Conservation (phyloP, 2,113 vertebrate species). For the Syngnathus floridae region DNA sequence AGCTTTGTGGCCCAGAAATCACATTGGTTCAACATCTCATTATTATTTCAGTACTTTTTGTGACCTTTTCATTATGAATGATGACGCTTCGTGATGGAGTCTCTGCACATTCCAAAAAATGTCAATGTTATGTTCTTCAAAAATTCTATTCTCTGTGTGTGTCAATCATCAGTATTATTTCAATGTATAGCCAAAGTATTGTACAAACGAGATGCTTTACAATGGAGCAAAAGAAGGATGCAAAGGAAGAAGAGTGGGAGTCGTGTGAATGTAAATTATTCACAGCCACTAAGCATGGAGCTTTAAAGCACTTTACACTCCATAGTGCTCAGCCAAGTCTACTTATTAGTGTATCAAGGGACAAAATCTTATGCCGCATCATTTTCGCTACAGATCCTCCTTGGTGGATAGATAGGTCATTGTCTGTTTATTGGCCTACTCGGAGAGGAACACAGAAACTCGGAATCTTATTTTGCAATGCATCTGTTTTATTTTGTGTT, state of each 20-base stretch:
- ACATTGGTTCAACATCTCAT: too few species aligned
- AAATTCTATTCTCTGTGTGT: background rate
- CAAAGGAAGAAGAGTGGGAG: background rate
- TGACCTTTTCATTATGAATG: too few species aligned
- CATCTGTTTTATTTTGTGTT: background rate
- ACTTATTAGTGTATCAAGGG: background rate
- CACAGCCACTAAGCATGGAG: background rate
- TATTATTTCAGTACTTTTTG: too few species aligned
- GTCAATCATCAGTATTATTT: background rate
- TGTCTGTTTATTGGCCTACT: background rate
- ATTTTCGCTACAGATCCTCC: background rate
- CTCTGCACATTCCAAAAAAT: too few species aligned
- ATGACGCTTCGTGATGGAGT: too few species aligned
- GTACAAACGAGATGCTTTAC: background rate
- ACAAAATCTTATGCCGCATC: background rate
- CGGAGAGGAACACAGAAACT: background rate
- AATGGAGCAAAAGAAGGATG: background rate
- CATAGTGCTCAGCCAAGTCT: conserved; percentile 3
- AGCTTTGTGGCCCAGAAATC: too few species aligned
- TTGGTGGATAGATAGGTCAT: background rate
- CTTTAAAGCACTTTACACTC: conserved; percentile 3
- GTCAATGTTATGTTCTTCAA: too few species aligned
- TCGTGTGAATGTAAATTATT: conserved; percentile 3
- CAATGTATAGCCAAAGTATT: background rate
- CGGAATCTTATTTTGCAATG: background rate